A percentile compares a stretch with the other conserved stretches of the same genome.
Conservation (phyloP, 1,140 invertebrate genomes). For the Drosophila neocordata region DNA sequence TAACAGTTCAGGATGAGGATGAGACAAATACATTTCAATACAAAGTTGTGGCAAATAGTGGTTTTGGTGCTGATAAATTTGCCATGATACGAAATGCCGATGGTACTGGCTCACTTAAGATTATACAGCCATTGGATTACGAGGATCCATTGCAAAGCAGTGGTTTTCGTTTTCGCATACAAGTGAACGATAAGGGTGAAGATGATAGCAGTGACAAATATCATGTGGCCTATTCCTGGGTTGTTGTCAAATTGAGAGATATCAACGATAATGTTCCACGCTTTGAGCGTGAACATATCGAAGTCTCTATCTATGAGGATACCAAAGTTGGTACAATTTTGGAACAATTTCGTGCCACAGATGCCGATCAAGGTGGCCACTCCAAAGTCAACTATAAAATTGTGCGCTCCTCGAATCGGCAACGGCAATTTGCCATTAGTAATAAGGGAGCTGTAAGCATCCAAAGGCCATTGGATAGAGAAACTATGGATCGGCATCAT, state of each 20-base stretch:
- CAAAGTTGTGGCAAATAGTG: slow-evolving; percentile 85
- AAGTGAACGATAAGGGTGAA: slow-evolving; percentile 84
- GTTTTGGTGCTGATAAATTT: slow-evolving; percentile 87
- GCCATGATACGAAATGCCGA: slow-evolving; percentile 87
- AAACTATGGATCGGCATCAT: slow-evolving; percentile 85
- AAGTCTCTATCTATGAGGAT: slow-evolving; percentile 86
- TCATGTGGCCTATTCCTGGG: slow-evolving; percentile 87
- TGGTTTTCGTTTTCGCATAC: slow-evolving; percentile 86
- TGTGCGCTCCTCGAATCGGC: slow-evolving; percentile 85
- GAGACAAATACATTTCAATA: slow-evolving; percentile 85
- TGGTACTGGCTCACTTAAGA: slow-evolving; percentile 87
- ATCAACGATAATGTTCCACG: slow-evolving; percentile 87
- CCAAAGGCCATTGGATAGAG: slow-evolving; percentile 85
- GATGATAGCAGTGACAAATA: slow-evolving; percentile 85
- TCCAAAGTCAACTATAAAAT: slow-evolving; percentile 85
- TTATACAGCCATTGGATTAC: slow-evolving; percentile 86
- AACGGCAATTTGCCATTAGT: slow-evolving; percentile 85
- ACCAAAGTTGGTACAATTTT: slow-evolving; percentile 85
- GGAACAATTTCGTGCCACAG: slow-evolving; percentile 86
- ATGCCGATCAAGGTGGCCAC: slow-evolving; percentile 86
- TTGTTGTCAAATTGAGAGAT: slow-evolving; percentile 86
- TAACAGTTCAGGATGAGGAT: slow-evolving; percentile 87
- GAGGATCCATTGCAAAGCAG: slow-evolving; percentile 85
- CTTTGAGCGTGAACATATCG: slow-evolving; percentile 86
- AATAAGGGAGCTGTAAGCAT: slow-evolving; percentile 86